These are phyloP conservation scores for Calyptommatus sinebrachiatus DNA, from an alignment of 2,113 vertebrate species.

Conservation along the genomic window DNA sequence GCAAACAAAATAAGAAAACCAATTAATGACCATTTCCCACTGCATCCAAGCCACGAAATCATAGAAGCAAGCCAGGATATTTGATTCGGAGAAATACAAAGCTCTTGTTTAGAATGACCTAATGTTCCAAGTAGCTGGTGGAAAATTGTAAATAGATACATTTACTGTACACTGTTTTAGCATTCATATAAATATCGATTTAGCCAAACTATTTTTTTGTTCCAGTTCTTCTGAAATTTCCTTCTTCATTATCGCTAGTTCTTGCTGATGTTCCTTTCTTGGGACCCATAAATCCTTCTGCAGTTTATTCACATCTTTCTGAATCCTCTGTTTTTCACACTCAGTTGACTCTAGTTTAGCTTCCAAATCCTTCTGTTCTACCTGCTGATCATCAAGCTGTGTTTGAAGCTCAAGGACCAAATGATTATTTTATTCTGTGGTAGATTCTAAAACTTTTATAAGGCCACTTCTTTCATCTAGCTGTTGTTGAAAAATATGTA, in stretches of 20 bases:
- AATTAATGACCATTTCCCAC: not conserved
- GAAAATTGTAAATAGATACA: too few species aligned
- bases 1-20: not conserved
- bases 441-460: slow-evolving; percentile 60
- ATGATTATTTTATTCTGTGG: slow-evolving; percentile 52
- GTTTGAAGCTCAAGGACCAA: slow-evolving; percentile 59
- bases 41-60: not conserved
- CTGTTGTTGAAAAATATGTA: slow-evolving; percentile 63
- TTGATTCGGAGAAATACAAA: too few species aligned
- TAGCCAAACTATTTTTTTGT: slow-evolving; percentile 70
- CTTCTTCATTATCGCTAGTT: slow-evolving; percentile 85
- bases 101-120: too few species aligned
- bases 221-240: slow-evolving; percentile 85
- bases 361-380: slow-evolving; percentile 69
- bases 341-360: slow-evolving; percentile 74
- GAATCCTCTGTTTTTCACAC: slow-evolving; percentile 84
- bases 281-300: slow-evolving; percentile 87
- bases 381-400: slow-evolving; percentile 39
- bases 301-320: slow-evolving; percentile 79
- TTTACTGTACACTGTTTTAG: not conserved
- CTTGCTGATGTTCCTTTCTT: slow-evolving; percentile 88
- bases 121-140: too few species aligned
- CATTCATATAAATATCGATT: not conserved
- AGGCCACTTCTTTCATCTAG: slow-evolving; percentile 59
- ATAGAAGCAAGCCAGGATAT: not conserved